Evolutionary conservation across 2,113 vertebrate genomes (phyloP).

Genomic region (Junco hyemalis): DNA sequence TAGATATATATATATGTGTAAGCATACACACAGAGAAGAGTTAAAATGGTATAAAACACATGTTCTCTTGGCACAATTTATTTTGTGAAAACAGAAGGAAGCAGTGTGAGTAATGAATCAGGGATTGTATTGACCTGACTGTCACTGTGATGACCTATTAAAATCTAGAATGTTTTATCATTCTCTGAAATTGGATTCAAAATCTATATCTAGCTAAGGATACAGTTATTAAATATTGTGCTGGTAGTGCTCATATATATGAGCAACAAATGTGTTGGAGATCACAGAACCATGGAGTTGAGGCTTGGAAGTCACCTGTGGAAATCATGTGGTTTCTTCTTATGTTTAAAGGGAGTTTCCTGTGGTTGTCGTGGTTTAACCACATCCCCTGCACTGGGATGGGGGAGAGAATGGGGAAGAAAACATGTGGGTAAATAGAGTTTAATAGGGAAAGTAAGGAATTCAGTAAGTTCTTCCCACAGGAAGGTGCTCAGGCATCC

Average conservation of each 20-base stretch:
- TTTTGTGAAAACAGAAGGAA: not conserved
- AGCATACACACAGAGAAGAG: accelerated
- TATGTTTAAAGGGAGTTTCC: not conserved
- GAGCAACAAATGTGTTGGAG: not conserved
- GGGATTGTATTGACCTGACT: not conserved
- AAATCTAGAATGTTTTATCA: not conserved
- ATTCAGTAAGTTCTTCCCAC: accelerated
- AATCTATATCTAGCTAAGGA: not conserved
- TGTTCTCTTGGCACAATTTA: not conserved
- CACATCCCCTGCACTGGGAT: not conserved
- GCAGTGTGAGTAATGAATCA: not conserved
- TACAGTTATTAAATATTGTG: not conserved
- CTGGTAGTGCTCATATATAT: not conserved
- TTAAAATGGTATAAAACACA: not conserved
- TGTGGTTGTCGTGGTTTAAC: not conserved
- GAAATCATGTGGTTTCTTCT: accelerated
- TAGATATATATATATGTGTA: not conserved
- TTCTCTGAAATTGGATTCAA: constrained; percentile 6
- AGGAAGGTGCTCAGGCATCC: not conserved
- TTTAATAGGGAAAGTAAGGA: no score
- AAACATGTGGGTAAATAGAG: not conserved
- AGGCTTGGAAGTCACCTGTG: not conserved
- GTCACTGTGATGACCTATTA: not conserved
- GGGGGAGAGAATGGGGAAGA: not conserved
- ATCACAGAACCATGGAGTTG: not conserved